Percentiles rank a stretch among this genome's conserved stretches.
Conservation (phyloP, 1,140 invertebrate genomes). For the Nilaparvata lugens region DNA sequence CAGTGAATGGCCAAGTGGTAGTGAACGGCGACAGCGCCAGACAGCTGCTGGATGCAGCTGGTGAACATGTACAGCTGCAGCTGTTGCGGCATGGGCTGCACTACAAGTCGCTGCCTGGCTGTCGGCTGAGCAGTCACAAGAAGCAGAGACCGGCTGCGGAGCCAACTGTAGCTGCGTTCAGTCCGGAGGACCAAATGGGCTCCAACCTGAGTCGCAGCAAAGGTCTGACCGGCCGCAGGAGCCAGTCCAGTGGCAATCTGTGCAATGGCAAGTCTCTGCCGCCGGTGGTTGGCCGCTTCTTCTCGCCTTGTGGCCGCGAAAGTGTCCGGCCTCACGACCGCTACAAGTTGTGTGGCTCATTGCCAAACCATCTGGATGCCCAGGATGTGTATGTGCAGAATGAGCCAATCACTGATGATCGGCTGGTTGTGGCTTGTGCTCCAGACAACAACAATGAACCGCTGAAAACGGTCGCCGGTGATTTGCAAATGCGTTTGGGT, state of each 20-base stretch:
- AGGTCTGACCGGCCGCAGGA: constrained; percentile 52
- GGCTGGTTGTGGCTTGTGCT: constrained; percentile 40
- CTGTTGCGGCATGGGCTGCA: not conserved
- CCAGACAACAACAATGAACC: constrained; percentile 52
- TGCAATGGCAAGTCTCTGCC: constrained; percentile 36
- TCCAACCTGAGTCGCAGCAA: constrained; percentile 62
- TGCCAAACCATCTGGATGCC: constrained; percentile 62
- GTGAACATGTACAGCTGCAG: not conserved
- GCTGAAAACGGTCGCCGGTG: constrained; percentile 19
- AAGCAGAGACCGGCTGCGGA: not conserved
- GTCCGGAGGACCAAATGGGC: constrained; percentile 42
- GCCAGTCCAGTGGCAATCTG: constrained; percentile 54
- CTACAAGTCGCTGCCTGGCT: not conserved
- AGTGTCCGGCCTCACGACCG: constrained; percentile 24
- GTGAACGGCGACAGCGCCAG: not conserved
- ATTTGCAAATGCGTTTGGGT: constrained; percentile 19
- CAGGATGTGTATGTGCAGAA: constrained; percentile 39
- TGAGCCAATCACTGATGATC: constrained; percentile 43
- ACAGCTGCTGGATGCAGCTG: not conserved
- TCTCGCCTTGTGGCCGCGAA: constrained; percentile 17
- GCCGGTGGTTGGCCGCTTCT: constrained; percentile 27
- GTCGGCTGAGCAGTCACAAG: not conserved
- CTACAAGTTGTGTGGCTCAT: constrained; percentile 49
- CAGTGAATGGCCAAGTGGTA: constrained; percentile 3
- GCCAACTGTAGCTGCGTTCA: not conserved